Percentiles rank a stretch among this genome's conserved stretches.
Evolutionary conservation across 2,797 vertebrate genomes (phyloP).

Genomic region (Xenops minutus): DNA sequence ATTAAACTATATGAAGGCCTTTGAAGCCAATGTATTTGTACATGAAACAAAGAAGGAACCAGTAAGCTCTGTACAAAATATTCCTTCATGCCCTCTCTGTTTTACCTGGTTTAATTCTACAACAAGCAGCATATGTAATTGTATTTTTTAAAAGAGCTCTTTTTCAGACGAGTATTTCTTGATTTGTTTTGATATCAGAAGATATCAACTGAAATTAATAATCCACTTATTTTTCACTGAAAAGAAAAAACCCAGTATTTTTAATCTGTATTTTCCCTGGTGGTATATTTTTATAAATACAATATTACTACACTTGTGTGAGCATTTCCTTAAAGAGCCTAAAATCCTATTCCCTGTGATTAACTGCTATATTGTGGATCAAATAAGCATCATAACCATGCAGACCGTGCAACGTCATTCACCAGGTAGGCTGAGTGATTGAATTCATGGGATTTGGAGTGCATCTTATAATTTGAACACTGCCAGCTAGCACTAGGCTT

Average conservation of each 20-base stretch:
- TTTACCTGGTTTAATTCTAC: constrained; percentile 13
- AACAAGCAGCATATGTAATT: neutral
- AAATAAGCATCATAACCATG: neutral
- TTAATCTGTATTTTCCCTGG: constrained; percentile 15
- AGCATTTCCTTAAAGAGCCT: neutral
- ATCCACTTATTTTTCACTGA: neutral
- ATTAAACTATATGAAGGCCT: neutral
- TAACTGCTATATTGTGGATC: constrained; percentile 1
- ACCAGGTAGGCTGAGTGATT: neutral
- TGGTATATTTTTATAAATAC: constrained; percentile 44
- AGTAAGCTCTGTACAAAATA: neutral
- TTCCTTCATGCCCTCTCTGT: neutral
- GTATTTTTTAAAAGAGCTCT: neutral
- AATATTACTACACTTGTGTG: constrained; percentile 33
- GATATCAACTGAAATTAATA: neutral
- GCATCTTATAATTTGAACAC: constrained; percentile 41
- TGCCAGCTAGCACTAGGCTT: neutral
- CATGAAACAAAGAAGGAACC: neutral
- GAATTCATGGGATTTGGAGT: constrained; percentile 13
- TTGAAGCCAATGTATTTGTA: neutral
- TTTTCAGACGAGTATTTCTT: neutral
- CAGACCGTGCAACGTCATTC: neutral
- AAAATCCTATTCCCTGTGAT: constrained; percentile 24
- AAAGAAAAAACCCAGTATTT: neutral
- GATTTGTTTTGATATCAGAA: neutral